These are phyloP conservation scores for Mus caroli DNA, from an alignment of 2,797 vertebrate species.

Conservation along the genomic window DNA sequence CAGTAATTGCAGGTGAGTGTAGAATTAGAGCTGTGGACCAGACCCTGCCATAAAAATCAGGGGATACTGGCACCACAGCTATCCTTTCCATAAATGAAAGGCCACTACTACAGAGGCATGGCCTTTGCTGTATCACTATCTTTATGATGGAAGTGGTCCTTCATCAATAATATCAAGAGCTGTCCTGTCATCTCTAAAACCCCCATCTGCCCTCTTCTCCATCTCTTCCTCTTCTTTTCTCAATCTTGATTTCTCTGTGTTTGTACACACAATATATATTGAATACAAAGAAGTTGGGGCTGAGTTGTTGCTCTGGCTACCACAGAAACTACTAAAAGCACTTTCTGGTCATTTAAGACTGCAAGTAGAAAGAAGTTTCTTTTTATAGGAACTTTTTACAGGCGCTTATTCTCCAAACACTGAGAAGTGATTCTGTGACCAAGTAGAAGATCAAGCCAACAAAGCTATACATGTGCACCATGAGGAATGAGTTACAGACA, in stretches of 20 bases:
- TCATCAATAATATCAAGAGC: not conserved
- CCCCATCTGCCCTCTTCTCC: not conserved
- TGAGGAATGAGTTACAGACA: not conserved
- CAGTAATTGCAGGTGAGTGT: accelerated
- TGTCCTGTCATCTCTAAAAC: not conserved
- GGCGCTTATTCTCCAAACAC: not conserved
- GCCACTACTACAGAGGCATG: not conserved
- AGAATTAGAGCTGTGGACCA: not conserved
- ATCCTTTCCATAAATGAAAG: accelerated
- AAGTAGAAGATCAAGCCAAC: not conserved
- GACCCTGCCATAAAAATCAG: not conserved
- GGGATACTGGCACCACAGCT: accelerated
- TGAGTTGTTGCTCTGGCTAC: not conserved
- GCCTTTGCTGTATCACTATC: not conserved
- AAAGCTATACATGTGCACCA: not conserved
- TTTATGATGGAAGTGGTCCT: not conserved
- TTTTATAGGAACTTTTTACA: not conserved
- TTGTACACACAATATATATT: not conserved
- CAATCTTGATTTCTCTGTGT: not conserved
- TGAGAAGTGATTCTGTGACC: not conserved
- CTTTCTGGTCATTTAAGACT: not conserved
- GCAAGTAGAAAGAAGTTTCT: not conserved
- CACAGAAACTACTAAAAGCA: not conserved
- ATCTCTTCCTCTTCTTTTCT: not conserved
- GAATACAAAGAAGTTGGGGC: not conserved